phyloP scores from a whole-genome alignment of 2,113 vertebrate species.

The Poecile atricapillus region DNA sequence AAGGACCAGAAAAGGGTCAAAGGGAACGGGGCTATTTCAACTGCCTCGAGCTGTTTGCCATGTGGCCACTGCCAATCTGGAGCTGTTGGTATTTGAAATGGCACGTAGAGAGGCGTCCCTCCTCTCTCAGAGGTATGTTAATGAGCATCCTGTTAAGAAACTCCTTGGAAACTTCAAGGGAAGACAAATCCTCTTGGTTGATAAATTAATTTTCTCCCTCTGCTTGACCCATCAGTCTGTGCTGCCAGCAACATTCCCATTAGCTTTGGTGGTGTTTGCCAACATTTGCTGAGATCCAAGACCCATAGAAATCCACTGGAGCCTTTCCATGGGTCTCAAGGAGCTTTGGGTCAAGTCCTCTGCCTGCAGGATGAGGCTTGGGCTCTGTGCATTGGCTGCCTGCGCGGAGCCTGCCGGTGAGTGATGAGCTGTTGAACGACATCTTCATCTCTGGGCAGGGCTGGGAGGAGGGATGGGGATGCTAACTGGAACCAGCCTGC shows the following conservation, averaged over 20 bases:
- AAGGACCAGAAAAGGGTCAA: neutral
- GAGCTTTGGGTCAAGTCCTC: conserved; percentile 35
- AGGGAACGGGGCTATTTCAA: neutral
- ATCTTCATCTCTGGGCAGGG: conserved; percentile 60
- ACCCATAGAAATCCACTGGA: conserved; percentile 47
- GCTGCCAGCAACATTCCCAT: conserved; percentile 43
- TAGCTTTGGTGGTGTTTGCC: neutral
- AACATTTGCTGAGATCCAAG: conserved; percentile 34
- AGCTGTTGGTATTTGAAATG: conserved; percentile 25
- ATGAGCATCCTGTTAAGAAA: conserved; percentile 3
- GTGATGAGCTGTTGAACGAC: conserved; percentile 56
- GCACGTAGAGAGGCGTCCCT: neutral
- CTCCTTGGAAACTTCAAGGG: conserved; percentile 44
- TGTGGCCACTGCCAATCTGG: neutral
- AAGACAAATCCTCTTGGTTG: conserved; percentile 29
- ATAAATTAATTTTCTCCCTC: conserved; percentile 40
- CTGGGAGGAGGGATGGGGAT: conserved; percentile 17
- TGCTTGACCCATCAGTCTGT: neutral
- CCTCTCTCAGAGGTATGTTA: neutral
- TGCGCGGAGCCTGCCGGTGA: conserved; percentile 18
- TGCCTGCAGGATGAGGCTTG: neutral
- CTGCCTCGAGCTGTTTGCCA: neutral
- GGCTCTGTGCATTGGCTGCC: conserved; percentile 10
- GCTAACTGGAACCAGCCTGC: conserved; percentile 59
- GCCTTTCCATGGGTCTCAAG: conserved; percentile 38